Evolutionary conservation across 2,888 invertebrate genomes (phyloP), one percentile per base, ranked within the genome.

Genomic region (Orgyia antiqua): DNA sequence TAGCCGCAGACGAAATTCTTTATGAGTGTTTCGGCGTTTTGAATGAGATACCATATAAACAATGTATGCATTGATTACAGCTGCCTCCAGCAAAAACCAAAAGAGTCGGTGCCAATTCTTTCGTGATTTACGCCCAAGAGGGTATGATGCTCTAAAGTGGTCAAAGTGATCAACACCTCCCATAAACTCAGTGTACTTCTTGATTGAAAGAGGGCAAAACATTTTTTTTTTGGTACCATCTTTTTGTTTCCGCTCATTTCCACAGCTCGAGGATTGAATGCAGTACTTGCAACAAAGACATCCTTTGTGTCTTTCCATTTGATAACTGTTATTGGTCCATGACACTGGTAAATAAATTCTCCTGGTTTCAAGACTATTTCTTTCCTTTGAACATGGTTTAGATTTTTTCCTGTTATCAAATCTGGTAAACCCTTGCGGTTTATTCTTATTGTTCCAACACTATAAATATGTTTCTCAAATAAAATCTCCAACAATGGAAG

Each of bases 111-210:
- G n/a, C 31, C 31, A 31, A 10, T 15, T 17, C 18, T 29, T 29
- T 8, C 26, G 12, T 2, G 26, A 31, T 8, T 31, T 31, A 7
- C 31, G 7, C 11, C 7, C 11, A 17, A 31, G 13, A 5, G 31
- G 27, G 12, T 31, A 31, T 2, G 27, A 31, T 2, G 27, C 15
- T 7, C 27, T 4, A 17, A 27, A 31, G 12, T 31, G 31, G 4
- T 31, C 21, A 29, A 61, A 60, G 12, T 36, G 42, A 51, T 67
- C 61, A 3, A 65, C 62, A 8, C 58, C 55, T n/a, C 58, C 58
- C 58, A 61, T 64, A 23, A 29, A 52, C 3, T 52, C 39, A 4
- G 60, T 64, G 27, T 64, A 64, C 4, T 34, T 26, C 26, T 50
- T 58, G 32, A 63, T 63, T 12, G 64, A 56, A 35, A 34, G 44